A percentile compares a stretch with the other conserved stretches of the same genome.
phyloP scores from a whole-genome alignment of 2,113 vertebrate genomes.

The Notechis scutatus region DNA sequence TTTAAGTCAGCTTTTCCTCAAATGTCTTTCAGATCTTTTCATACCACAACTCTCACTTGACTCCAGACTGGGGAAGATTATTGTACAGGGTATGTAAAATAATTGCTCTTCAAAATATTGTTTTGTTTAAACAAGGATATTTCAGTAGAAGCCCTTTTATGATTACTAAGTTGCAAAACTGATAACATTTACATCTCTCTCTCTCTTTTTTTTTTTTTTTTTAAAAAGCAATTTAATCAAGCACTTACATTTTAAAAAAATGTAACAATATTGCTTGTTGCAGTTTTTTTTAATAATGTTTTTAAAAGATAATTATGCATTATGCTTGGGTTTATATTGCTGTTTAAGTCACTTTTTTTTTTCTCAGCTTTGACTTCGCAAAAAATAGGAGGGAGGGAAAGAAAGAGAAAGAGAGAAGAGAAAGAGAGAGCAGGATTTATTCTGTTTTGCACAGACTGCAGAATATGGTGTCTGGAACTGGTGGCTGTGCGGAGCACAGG shows the following conservation, averaged over 20 bases:
- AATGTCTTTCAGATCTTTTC: not conserved
- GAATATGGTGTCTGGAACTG: not conserved
- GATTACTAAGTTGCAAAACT: not conserved
- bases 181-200: not conserved
- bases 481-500: not conserved
- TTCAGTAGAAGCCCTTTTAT: not conserved
- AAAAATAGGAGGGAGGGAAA: not conserved
- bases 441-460: not conserved
- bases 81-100: not conserved
- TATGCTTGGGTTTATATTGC: not conserved
- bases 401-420: not conserved
- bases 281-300: not conserved
- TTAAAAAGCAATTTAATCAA: not conserved
- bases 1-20: not conserved
- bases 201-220: no score
- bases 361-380: not conserved
- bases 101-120: not conserved
- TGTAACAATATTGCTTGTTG: not conserved
- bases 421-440: not conserved
- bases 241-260: not conserved
- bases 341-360: not conserved
- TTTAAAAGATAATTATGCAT: not conserved
- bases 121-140: not conserved
- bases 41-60: not conserved
- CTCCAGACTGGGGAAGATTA: not conserved